Evolutionary conservation across 2,888 invertebrate genomes (phyloP).

Genomic region (Antitype chi): DNA sequence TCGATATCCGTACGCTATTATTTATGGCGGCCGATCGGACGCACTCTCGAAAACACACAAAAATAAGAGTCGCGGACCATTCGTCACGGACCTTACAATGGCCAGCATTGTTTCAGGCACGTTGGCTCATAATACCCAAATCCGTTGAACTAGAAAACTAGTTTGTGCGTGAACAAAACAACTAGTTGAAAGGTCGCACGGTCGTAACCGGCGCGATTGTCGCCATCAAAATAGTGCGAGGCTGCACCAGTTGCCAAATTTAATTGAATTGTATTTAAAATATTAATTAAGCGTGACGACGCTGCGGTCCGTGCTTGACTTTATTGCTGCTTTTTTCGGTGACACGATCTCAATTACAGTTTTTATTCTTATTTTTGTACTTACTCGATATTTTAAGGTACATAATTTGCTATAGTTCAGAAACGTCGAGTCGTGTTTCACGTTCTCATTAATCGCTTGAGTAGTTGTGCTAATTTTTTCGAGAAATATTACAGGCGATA

Average conservation of each 20-base stretch:
- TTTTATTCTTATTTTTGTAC: slow-evolving; percentile 77
- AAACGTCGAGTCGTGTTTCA: slow-evolving; percentile 85
- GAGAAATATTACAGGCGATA: slow-evolving; percentile 83
- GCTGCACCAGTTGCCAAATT: slow-evolving; percentile 77
- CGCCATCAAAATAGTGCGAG: slow-evolving; percentile 71
- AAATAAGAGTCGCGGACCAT: slow-evolving; percentile 84
- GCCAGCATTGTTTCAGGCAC: slow-evolving; percentile 85
- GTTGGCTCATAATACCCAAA: slow-evolving; percentile 79
- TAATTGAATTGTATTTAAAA: slow-evolving; percentile 86
- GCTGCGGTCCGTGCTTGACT: slow-evolving; percentile 77
- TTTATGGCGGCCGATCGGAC: slow-evolving; percentile 82
- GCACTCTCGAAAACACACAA: slow-evolving; percentile 88
- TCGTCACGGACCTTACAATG: slow-evolving; percentile 86
- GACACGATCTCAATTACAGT: slow-evolving; percentile 82
- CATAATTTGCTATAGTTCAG: slow-evolving; percentile 85
- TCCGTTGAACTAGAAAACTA: slow-evolving; percentile 81
- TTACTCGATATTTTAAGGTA: slow-evolving; percentile 85
- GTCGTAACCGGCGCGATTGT: slow-evolving; percentile 64
- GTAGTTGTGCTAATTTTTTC: slow-evolving; percentile 88
- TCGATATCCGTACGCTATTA: slow-evolving; percentile 86
- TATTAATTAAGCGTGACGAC: slow-evolving; percentile 85
- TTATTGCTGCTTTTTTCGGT: slow-evolving; percentile 83
- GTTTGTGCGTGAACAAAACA: slow-evolving; percentile 75
- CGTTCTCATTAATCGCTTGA: slow-evolving; percentile 89
- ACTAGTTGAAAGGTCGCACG: slow-evolving; percentile 71